Evolutionary conservation across 2,113 vertebrate species (phyloP).

Genomic region (Hemibagrus wyckioides): DNA sequence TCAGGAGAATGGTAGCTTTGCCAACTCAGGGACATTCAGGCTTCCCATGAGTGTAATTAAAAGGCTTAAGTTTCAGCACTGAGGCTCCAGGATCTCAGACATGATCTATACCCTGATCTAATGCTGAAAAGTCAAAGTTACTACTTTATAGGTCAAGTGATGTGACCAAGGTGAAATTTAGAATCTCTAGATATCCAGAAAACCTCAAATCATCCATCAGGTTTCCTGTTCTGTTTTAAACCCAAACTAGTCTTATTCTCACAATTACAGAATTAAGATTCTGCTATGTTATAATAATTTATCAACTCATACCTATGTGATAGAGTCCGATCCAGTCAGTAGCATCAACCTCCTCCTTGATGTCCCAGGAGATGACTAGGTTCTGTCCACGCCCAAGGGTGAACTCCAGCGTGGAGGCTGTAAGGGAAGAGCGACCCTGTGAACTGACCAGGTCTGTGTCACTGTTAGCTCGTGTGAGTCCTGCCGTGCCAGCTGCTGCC

Average conservation of each 20-base stretch:
- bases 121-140: not conserved
- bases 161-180: not conserved
- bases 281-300: not conserved
- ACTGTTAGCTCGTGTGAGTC: conserved; percentile 90
- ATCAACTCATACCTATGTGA: conserved; percentile 86
- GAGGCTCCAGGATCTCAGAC: conserved; percentile 46
- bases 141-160: not conserved
- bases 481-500: conserved; percentile 64
- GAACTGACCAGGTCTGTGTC: conserved; percentile 96
- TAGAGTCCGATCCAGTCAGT: conserved; percentile 99
- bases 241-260: not conserved
- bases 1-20: conserved; percentile 47
- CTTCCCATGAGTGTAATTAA: conserved; percentile 54
- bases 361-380: conserved; percentile 98
- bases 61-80: conserved; percentile 65
- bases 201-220: not conserved
- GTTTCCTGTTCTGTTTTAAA: not conserved
- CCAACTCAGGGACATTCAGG: conserved; percentile 62
- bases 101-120: conserved; percentile 24
- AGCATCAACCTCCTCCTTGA: conserved; percentile 98
- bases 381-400: conserved; percentile 89
- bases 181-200: not conserved
- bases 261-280: not conserved
- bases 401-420: conserved; percentile 91
- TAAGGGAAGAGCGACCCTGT: conserved; percentile 91